Percentiles rank a stretch among this genome's conserved stretches.
Evolutionary conservation across 2,888 invertebrate genomes (phyloP).

Genomic region (Dorcus parallelipipedus): DNA sequence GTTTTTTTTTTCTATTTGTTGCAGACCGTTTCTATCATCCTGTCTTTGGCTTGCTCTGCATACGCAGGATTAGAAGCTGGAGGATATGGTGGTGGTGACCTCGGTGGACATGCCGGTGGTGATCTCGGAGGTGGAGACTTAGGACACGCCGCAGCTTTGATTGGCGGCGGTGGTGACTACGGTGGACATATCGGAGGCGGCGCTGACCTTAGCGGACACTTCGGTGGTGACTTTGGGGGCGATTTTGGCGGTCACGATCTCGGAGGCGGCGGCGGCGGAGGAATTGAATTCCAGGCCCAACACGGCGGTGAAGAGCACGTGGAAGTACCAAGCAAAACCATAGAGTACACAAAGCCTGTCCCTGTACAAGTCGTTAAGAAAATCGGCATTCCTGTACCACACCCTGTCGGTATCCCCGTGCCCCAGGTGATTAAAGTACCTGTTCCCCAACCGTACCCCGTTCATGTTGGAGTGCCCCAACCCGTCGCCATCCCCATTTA

Average conservation of each 20-base stretch:
- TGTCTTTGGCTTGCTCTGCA: constrained; percentile 30
- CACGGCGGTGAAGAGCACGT: constrained; percentile 54
- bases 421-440: constrained; percentile 64
- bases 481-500: constrained; percentile 72
- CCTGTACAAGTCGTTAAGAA: constrained; percentile 70
- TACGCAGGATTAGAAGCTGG: constrained; percentile 28
- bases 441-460: constrained; percentile 72
- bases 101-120: constrained; percentile 26
- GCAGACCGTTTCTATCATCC: constrained; percentile 29
- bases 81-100: constrained; percentile 19
- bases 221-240: constrained; percentile 5
- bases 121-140: constrained; percentile 42
- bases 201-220: constrained; percentile 29
- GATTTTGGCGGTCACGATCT: constrained; percentile 1
- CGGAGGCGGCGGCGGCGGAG: constrained; percentile 3
- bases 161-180: constrained; percentile 6
- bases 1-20: constrained; percentile 2
- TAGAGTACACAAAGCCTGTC: constrained; percentile 67
- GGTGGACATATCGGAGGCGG: constrained; percentile 17
- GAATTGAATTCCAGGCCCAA: constrained; percentile 7
- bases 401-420: constrained; percentile 11
- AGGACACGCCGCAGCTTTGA: constrained; percentile 48
- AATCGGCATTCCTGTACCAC: constrained; percentile 66
- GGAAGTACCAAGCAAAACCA: constrained; percentile 55
- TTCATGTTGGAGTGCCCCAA: constrained; percentile 68